These are phyloP conservation scores for Zosterops hypoxanthus DNA, from an alignment of 2,113 vertebrate species.

Conservation along the genomic window DNA sequence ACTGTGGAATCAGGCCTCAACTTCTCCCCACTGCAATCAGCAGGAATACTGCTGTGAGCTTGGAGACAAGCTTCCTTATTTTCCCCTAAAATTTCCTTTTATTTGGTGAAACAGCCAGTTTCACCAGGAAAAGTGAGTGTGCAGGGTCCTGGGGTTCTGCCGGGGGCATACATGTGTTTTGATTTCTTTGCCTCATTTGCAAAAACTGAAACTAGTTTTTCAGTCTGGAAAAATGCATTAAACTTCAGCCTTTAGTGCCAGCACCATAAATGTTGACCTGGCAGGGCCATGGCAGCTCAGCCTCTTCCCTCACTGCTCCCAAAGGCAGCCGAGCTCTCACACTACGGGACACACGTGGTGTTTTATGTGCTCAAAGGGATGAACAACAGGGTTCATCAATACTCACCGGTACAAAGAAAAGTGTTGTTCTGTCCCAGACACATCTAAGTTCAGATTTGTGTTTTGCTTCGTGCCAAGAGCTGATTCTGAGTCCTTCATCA, in stretches of 20 bases:
- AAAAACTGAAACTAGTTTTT: neutral
- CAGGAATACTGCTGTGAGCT: neutral
- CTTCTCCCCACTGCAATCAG: neutral
- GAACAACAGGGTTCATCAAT: neutral
- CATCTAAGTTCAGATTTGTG: neutral
- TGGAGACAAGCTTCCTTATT: neutral
- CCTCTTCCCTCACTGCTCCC: neutral
- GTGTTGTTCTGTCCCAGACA: neutral
- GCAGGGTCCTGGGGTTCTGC: neutral
- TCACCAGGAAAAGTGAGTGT: neutral
- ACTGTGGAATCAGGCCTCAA: neutral
- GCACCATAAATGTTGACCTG: rapidly evolving
- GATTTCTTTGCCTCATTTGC: neutral
- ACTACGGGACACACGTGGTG: rapidly evolving
- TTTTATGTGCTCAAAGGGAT: neutral
- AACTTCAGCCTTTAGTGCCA: neutral
- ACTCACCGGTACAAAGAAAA: neutral
- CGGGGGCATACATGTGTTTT: neutral
- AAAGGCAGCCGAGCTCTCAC: neutral
- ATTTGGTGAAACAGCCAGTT: neutral
- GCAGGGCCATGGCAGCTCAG: neutral
- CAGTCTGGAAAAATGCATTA: neutral
- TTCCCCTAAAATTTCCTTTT: neutral
- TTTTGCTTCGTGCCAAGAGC: neutral
- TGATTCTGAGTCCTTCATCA: neutral